These are phyloP conservation scores for Eudorcas thomsonii DNA, from an alignment of 2,113 vertebrate genomes.

Conservation along the genomic window DNA sequence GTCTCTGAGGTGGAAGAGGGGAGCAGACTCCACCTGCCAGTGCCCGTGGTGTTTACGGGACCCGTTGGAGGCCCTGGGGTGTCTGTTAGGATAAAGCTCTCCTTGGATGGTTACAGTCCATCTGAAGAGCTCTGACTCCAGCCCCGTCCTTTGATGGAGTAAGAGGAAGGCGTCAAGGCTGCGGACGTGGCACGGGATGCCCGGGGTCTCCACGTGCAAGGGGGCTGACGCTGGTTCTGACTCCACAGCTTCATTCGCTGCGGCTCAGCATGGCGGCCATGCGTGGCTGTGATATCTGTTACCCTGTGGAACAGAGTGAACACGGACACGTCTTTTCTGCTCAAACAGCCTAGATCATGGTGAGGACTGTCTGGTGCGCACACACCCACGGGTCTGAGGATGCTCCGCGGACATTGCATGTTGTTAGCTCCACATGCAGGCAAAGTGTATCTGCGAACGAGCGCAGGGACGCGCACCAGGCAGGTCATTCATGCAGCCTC, in stretches of 20 bases:
- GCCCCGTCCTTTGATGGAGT: rapidly evolving
- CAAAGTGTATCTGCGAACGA: not conserved
- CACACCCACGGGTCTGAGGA: not conserved
- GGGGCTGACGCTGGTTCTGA: rapidly evolving
- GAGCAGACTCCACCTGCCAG: not conserved
- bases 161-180: not conserved
- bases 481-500: not conserved
- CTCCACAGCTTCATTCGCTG: rapidly evolving
- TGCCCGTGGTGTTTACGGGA: rapidly evolving
- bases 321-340: not conserved
- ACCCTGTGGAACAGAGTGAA: not conserved
- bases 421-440: not conserved
- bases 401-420: rapidly evolving
- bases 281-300: not conserved
- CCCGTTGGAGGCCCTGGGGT: too few relatives aligned
- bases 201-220: rapidly evolving
- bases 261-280: rapidly evolving
- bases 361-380: rapidly evolving
- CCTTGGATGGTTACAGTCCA: rapidly evolving
- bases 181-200: rapidly evolving
- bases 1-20: rapidly evolving
- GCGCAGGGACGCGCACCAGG: not conserved
- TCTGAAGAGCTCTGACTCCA: not conserved
- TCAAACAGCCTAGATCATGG: rapidly evolving
- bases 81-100: not conserved